These are phyloP conservation scores for Telmatherina bonti DNA, from an alignment of 2,797 vertebrate species.

Conservation along the genomic window DNA sequence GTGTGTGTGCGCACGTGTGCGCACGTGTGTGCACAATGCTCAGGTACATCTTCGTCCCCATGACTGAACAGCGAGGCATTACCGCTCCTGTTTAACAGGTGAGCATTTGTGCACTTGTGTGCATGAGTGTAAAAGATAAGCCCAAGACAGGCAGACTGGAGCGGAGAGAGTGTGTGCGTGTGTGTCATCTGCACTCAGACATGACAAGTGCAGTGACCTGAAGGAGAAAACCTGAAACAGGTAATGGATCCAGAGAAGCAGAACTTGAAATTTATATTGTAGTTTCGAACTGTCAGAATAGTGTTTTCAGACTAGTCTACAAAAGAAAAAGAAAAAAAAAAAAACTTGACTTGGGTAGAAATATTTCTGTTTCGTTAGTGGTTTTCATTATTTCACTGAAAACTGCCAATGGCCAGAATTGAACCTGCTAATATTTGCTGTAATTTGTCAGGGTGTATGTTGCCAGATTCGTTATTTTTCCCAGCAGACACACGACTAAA, in stretches of 20 bases:
- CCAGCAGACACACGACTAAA: not conserved
- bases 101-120: not conserved
- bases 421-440: not conserved
- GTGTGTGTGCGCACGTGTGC: not conserved
- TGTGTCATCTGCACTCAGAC: conserved; percentile 25
- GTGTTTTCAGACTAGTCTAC: not conserved
- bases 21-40: not conserved
- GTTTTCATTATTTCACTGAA: not conserved
- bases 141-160: not conserved
- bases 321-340: too few relatives aligned
- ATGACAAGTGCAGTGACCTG: conserved; percentile 50
- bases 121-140: not conserved
- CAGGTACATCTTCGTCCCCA: too few relatives aligned
- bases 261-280: not conserved
- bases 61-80: too few relatives aligned
- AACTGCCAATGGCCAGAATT: not conserved
- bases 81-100: too few relatives aligned
- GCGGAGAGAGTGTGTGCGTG: not conserved
- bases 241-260: conserved; percentile 36
- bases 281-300: not conserved
- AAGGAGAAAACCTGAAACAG: not conserved
- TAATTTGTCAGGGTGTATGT: not conserved
- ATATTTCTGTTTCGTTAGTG: not conserved
- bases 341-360: too few relatives aligned
- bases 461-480: not conserved